Conservation (phyloP, 2,113 vertebrate species). For the Eleginops maclovinus region DNA sequence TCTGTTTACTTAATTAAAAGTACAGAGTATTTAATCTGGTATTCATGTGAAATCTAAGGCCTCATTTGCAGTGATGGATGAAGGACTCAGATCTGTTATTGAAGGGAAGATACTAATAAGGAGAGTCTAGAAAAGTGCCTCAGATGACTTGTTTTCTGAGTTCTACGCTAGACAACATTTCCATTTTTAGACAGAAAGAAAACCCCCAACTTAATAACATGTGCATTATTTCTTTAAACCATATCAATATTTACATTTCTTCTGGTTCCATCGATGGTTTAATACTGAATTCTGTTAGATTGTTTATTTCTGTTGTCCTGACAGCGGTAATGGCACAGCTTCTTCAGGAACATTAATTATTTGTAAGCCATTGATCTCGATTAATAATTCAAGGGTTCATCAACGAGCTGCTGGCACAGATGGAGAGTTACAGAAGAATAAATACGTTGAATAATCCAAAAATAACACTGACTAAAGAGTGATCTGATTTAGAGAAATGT, state of each 20-base stretch:
- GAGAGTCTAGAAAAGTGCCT: no score
- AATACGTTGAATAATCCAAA: conserved; percentile 52
- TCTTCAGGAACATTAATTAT: conserved; percentile 71
- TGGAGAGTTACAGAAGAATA: conserved; percentile 40
- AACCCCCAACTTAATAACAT: no score
- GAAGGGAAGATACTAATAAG: no score
- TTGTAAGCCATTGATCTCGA: conserved; percentile 61
- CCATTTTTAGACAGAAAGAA: no score
- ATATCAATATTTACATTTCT: conserved; percentile 14
- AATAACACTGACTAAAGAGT: conserved; percentile 30
- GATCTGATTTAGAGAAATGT: conserved; percentile 18
- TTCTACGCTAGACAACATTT: no score
- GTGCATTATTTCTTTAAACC: no score
- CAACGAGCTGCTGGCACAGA: conserved; percentile 53
- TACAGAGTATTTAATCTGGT: no score
- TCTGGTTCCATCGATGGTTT: conserved; percentile 13
- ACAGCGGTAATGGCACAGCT: background rate
- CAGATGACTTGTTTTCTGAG: no score
- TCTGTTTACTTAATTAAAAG: no score
- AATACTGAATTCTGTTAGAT: conserved; percentile 27
- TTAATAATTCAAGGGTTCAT: conserved; percentile 66
- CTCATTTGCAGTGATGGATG: no score
- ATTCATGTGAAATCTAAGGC: no score
- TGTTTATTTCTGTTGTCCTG: background rate
- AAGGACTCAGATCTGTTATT: no score